These are phyloP conservation scores for Sinosuthora webbiana DNA, from an alignment of 2,113 vertebrate species.

Conservation along the genomic window DNA sequence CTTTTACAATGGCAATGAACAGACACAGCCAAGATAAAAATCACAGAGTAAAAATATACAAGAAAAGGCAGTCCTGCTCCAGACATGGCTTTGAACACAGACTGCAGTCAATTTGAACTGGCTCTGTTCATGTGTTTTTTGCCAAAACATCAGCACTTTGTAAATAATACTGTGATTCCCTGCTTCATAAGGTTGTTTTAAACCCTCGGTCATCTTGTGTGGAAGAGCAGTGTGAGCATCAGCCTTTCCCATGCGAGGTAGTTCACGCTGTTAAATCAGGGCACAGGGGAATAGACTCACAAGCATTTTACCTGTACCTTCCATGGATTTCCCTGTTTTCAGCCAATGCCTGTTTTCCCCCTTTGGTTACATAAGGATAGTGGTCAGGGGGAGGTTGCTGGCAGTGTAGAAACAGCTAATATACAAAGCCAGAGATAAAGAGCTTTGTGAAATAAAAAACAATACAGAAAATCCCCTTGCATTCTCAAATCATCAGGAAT, in stretches of 20 bases:
- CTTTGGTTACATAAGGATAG: neutral
- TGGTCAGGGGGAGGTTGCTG: neutral
- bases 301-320: conserved; percentile 13
- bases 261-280: neutral
- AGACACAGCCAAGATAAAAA: neutral
- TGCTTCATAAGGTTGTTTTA: neutral
- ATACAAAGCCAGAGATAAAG: conserved; percentile 36
- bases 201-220: neutral
- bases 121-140: neutral
- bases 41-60: conserved; percentile 1
- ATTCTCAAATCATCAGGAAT: conserved; percentile 24
- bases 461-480: conserved; percentile 43
- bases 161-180: neutral
- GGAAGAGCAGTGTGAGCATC: neutral
- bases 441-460: conserved; percentile 24
- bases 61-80: neutral
- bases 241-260: neutral
- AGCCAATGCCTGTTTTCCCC: neutral
- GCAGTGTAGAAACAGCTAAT: conserved; percentile 5
- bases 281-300: neutral
- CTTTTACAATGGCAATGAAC: neutral
- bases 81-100: neutral
- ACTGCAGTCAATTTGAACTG: neutral
- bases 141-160: neutral
- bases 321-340: neutral